Evolutionary conservation across 2,888 invertebrate genomes (phyloP), one percentile per base, ranked within the genome.

Genomic region (Erynnis tages): DNA sequence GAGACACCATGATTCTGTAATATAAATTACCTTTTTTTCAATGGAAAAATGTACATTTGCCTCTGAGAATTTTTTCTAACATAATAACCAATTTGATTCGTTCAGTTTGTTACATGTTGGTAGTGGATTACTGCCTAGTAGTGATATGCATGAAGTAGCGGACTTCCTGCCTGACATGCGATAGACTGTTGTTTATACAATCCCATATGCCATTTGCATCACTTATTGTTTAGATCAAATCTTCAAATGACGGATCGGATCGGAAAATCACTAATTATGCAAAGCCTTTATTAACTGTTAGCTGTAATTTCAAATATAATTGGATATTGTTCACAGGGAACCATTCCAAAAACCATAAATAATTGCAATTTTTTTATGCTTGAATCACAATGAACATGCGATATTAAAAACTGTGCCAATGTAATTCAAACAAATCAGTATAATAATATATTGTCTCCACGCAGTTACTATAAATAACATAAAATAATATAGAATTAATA

Each of bases 151-250:
- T 66, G 69, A 67, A 66, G 62, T 63, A 57, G 40, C 54, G 17
- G 46, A 63, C 60, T 75, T 79, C 79, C 79, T 72, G 76, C 65
- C 72, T 76, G 71, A 68, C 73, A 76, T 67, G 64, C 66, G 55
- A 62, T 59, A n/a, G n/a, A 54, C 58, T 61, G 61, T 70, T 61
- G 63, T 67, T 68, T 65, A 59, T 53, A 52, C 63, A 45, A 57
- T 53, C 19, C 25, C 46, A 50, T 45, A 48, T 27, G 7, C 23
- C 27, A 7, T 25, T 49, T 41, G 34, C 6, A 41, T 34, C 7
- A 23, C 32, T 25, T 17, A 32, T 41, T 34, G 41, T 49, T 50
- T 37, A 41, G 27, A 14, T 17, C 17, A 10, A 35, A n/a, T n/a
- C n/a, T n/a, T n/a, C n/a, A n/a, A n/a, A n/a, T n/a, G n/a, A n/a